Evolutionary conservation across 2,888 invertebrate species (phyloP).

Genomic region (Lycia hirtaria): DNA sequence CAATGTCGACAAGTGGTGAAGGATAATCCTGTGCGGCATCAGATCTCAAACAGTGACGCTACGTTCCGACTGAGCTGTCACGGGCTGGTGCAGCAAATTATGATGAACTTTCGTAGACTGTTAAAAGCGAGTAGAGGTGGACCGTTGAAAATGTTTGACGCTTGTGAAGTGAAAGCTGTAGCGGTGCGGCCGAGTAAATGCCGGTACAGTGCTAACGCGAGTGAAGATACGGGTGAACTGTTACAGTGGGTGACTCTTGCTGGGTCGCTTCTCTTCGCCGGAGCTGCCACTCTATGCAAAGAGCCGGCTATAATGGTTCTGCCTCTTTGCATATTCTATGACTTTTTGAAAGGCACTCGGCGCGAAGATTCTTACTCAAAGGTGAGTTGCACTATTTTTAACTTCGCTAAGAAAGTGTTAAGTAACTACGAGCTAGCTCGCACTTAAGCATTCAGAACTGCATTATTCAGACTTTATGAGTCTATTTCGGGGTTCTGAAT

Average conservation of each 20-base stretch:
- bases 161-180: constrained; percentile 64
- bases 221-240: constrained; percentile 76
- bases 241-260: constrained; percentile 86
- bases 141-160: constrained; percentile 70
- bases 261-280: constrained; percentile 87
- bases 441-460: background rate
- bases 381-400: constrained; percentile 70
- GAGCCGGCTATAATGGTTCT: constrained; percentile 98
- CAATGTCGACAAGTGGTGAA: constrained; percentile 68
- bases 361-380: constrained; percentile 82
- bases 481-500: background rate
- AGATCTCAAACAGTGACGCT: constrained; percentile 60
- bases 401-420: constrained; percentile 15
- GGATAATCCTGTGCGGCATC: constrained; percentile 60
- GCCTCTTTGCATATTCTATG: constrained; percentile 95
- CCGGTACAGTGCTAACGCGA: constrained; percentile 73
- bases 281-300: constrained; percentile 95
- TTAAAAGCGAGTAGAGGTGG: constrained; percentile 74
- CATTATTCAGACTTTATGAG: constrained; percentile 3
- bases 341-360: constrained; percentile 87
- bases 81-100: constrained; percentile 73
- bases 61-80: constrained; percentile 77
- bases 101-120: constrained; percentile 75
- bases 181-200: constrained; percentile 69
- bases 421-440: constrained; percentile 7